phyloP scores from a whole-genome alignment of 2,113 vertebrate species.

The Penelope pileata region DNA sequence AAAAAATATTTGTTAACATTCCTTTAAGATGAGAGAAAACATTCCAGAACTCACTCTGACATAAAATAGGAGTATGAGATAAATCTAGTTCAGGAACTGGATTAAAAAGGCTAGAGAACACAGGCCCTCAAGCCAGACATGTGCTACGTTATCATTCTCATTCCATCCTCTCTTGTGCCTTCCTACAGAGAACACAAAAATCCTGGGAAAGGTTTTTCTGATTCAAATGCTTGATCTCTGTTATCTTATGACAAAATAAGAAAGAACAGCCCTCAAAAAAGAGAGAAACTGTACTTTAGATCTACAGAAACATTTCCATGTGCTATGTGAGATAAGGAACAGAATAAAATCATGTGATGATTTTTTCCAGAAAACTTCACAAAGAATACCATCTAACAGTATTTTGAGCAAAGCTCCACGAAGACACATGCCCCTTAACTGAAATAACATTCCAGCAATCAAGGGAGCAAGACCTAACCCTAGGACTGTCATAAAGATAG shows the following conservation, averaged over 20 bases:
- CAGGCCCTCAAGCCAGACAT: not conserved
- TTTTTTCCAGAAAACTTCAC: not conserved
- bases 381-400: not conserved
- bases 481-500: not conserved
- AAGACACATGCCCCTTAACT: rapidly evolving
- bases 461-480: not conserved
- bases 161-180: not conserved
- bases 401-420: not conserved
- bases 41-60: slow-evolving; percentile 19
- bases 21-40: not conserved
- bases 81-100: not conserved
- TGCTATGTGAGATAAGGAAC: not conserved
- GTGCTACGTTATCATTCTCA: not conserved
- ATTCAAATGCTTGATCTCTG: not conserved
- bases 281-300: not conserved
- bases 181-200: not conserved
- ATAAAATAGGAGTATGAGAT: not conserved
- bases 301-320: not conserved
- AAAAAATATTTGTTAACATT: slow-evolving; percentile 41
- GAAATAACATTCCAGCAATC: not conserved
- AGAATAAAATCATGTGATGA: not conserved
- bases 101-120: not conserved
- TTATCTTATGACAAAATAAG: not conserved
- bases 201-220: not conserved
- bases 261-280: slow-evolving; percentile 3